A percentile compares a stretch with the other conserved stretches of the same genome.
phyloP scores from a whole-genome alignment of 2,888 invertebrate species.

The Empis stercorea region DNA sequence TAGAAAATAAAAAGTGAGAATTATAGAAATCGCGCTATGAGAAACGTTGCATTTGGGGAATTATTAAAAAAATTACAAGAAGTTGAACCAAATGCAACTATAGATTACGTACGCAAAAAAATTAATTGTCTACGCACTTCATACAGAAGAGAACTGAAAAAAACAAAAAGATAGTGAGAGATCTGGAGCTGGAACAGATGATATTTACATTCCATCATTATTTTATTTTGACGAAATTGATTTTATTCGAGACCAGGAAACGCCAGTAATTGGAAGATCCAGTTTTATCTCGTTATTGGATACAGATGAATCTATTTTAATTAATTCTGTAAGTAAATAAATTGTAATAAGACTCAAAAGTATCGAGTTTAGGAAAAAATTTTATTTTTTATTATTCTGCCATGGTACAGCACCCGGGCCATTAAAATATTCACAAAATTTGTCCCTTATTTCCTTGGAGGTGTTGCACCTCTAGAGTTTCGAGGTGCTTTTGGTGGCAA shows the following conservation, averaged over 20 bases:
- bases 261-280: not conserved
- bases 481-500: too few species aligned
- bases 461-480: too few species aligned
- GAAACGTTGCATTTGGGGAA: too few species aligned
- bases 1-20: not conserved
- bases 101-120: not conserved
- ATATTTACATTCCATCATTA: not conserved
- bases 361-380: too few species aligned
- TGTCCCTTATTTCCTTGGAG: conserved; percentile 1
- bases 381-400: not conserved
- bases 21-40: not conserved
- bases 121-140: not conserved
- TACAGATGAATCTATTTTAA: too few species aligned
- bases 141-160: not conserved
- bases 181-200: not conserved
- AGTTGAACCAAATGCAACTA: too few species aligned
- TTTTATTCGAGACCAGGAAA: not conserved
- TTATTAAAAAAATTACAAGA: too few species aligned
- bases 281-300: not conserved
- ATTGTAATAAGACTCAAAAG: too few species aligned
- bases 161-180: not conserved
- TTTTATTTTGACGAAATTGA: not conserved
- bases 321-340: too few species aligned
- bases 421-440: conserved; percentile 6
- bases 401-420: conserved; percentile 2